phyloP scores from a whole-genome alignment of 2,888 invertebrate species.

The Catocala sponsa region DNA sequence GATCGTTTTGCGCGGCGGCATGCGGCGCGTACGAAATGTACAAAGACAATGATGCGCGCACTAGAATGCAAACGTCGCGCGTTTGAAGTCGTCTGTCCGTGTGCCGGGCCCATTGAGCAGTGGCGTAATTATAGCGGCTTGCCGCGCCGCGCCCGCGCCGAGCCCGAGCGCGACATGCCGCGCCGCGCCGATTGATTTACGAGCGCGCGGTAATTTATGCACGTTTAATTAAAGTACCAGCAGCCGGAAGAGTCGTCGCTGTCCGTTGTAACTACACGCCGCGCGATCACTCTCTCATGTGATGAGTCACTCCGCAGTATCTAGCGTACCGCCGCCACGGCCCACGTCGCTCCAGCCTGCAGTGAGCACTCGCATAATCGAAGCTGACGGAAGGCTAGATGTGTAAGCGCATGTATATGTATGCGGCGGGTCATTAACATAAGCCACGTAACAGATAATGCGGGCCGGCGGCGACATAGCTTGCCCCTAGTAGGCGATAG shows the following conservation, averaged over 20 bases:
- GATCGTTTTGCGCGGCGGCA: slow-evolving; percentile 15
- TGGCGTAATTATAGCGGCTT: slow-evolving; percentile 54
- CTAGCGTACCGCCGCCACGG: not conserved
- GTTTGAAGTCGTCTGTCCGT: slow-evolving; percentile 60
- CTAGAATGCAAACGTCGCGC: slow-evolving; percentile 63
- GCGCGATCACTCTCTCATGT: slow-evolving; percentile 16
- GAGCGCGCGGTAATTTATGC: slow-evolving; percentile 73
- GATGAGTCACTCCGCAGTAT: slow-evolving; percentile 49
- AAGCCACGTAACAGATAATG: slow-evolving; percentile 33
- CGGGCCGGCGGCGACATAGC: slow-evolving; percentile 21
- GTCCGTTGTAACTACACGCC: slow-evolving; percentile 20
- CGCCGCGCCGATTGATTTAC: slow-evolving; percentile 77
- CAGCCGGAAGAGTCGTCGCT: slow-evolving; percentile 72
- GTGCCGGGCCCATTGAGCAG: slow-evolving; percentile 64
- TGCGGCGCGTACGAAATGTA: slow-evolving; percentile 40
- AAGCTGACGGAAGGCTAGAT: slow-evolving; percentile 30
- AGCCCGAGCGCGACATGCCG: slow-evolving; percentile 46
- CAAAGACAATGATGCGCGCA: slow-evolving; percentile 55
- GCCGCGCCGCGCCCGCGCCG: slow-evolving; percentile 41
- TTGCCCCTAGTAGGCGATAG: slow-evolving; percentile 38
- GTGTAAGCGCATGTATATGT: slow-evolving; percentile 24
- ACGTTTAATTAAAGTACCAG: slow-evolving; percentile 83
- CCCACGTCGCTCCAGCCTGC: not conserved
- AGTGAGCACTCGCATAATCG: not conserved
- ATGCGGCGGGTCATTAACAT: slow-evolving; percentile 39